Percentiles rank a stretch among this genome's conserved stretches.
phyloP scores from a whole-genome alignment of 35 echinoderm and acorn worm species.

The Holothuria glaberrima region DNA sequence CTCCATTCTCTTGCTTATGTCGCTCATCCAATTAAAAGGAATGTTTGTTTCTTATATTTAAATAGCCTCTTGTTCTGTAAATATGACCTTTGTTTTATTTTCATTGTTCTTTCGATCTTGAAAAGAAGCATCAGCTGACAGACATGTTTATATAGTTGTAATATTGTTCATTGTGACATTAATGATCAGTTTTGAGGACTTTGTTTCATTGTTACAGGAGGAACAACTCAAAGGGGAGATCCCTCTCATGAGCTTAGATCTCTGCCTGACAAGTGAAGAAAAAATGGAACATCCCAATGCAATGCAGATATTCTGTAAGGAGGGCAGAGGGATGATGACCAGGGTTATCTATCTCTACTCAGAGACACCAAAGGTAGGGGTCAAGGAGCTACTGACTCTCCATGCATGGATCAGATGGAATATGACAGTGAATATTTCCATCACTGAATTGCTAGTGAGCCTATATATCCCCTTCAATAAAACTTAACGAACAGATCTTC shows the following conservation, averaged over 20 bases:
- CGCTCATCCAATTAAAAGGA: too few relatives aligned
- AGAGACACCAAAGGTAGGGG: constrained; percentile 77
- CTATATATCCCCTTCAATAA: too few relatives aligned
- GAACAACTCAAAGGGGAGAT: constrained; percentile 71
- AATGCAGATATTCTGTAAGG: constrained; percentile 77
- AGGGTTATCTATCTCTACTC: constrained; percentile 92
- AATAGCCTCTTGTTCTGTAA: too few relatives aligned
- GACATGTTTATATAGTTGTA: too few relatives aligned
- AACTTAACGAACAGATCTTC: too few relatives aligned
- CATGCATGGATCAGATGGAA: neutral
- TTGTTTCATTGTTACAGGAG: constrained; percentile 39
- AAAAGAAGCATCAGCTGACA: too few relatives aligned
- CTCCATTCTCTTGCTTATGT: too few relatives aligned
- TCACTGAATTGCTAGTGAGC: neutral
- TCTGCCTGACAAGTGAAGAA: constrained; percentile 69
- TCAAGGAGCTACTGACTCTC: neutral
- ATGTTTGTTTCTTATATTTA: too few relatives aligned
- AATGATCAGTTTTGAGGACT: neutral
- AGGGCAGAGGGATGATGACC: constrained; percentile 49
- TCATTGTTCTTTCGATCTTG: too few relatives aligned
- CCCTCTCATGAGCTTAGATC: constrained; percentile 54
- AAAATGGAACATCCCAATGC: constrained; percentile 94
- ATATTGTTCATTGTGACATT: too few relatives aligned
- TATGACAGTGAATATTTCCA: neutral
- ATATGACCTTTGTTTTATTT: too few relatives aligned